Percentiles rank a stretch among this genome's conserved stretches.
Conservation (phyloP, 1,140 invertebrate species). For the roundworm (Caenorhabditis elegans) region WBcel235 BX284605.5:10460001-10460500, state of each 20-base stretch:
- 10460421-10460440: no score
- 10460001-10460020: slow-evolving; percentile 16
- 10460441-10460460: no score
- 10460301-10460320: slow-evolving; percentile 50
- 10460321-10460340: slow-evolving; percentile 42
- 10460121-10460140: neutral
- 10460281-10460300: slow-evolving; percentile 47
- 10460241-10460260: slow-evolving; percentile 47
- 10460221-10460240: slow-evolving; percentile 18
- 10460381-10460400: no score
- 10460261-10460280: slow-evolving; percentile 46
- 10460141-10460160: neutral
- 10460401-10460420: no score
- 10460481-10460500: neutral
- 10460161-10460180: neutral
- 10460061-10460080: neutral
- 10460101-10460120: neutral
- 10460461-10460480: neutral
- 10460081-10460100: slow-evolving; percentile 2
- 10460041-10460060: slow-evolving; percentile 23
- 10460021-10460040: slow-evolving; percentile 9
- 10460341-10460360: neutral
- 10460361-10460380: no score
- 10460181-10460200: no score
- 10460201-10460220: no score